phyloP scores from a whole-genome alignment of 2,797 vertebrate species.

The Channallabes apus region DNA sequence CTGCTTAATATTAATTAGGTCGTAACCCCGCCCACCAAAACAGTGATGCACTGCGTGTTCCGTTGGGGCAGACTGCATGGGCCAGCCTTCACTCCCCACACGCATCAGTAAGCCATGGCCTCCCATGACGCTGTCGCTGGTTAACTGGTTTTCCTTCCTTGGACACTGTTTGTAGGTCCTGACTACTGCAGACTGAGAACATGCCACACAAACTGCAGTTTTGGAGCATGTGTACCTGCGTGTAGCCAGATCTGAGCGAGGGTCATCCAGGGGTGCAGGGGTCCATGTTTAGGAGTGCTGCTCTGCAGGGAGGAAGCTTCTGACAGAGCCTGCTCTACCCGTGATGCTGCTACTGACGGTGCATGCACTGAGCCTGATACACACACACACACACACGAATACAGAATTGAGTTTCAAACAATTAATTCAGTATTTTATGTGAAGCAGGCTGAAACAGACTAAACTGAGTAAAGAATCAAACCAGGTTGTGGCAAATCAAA shows the following conservation, averaged over 20 bases:
- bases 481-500: background rate
- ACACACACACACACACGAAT: conserved; percentile 18
- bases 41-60: too few species aligned
- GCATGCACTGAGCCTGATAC: conserved; percentile 93
- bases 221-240: conserved; percentile 77
- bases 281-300: conserved; percentile 93
- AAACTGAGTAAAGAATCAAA: background rate
- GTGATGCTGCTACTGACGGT: conserved; percentile 93
- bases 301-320: conserved; percentile 97
- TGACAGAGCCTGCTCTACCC: conserved; percentile 95
- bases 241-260: conserved; percentile 99
- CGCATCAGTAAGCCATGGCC: too few species aligned
- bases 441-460: background rate
- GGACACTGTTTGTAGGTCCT: too few species aligned
- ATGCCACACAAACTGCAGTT: too few species aligned
- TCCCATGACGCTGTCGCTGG: too few species aligned
- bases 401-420: background rate
- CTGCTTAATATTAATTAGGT: too few species aligned
- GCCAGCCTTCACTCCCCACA: too few species aligned
- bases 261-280: conserved; percentile 97
- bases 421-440: background rate
- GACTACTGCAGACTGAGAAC: too few species aligned
- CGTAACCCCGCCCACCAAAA: too few species aligned
- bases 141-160: too few species aligned
- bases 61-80: too few species aligned